These are phyloP conservation scores for Bugulina stolonifera DNA, from an alignment of 2,888 invertebrate species.

Conservation along the genomic window DNA sequence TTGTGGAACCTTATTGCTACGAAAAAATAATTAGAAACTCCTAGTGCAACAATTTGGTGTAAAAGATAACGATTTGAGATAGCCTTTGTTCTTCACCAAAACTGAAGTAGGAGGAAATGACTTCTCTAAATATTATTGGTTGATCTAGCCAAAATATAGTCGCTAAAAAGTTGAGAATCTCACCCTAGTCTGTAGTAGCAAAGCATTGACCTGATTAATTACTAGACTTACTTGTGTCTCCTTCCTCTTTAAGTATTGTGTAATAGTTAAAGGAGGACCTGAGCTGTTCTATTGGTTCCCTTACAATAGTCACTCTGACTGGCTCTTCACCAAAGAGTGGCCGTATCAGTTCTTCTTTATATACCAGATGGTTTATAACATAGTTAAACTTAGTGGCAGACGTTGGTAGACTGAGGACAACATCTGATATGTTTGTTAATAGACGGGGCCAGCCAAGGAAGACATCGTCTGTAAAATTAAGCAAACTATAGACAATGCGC, in stretches of 20 bases:
- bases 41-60: too few relatives aligned
- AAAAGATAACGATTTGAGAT: too few relatives aligned
- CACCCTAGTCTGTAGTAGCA: too few relatives aligned
- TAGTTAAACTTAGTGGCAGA: neutral
- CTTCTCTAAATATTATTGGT: too few relatives aligned
- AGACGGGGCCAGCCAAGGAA: conserved; percentile 17
- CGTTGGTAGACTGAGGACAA: neutral
- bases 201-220: too few relatives aligned
- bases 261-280: conserved; percentile 19
- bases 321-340: neutral
- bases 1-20: too few relatives aligned
- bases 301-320: neutral
- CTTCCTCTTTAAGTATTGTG: neutral
- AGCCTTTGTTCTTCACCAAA: too few relatives aligned
- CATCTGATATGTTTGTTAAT: neutral
- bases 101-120: too few relatives aligned
- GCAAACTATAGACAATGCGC: too few relatives aligned
- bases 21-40: too few relatives aligned
- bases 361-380: conserved; percentile 17
- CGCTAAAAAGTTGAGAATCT: too few relatives aligned
- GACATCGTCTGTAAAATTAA: neutral
- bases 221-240: conserved; percentile 10
- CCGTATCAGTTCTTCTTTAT: neutral
- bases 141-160: too few relatives aligned
- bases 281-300: neutral